These are phyloP conservation scores for Scaptomyza reducta DNA, from an alignment of 2,888 invertebrate species.

Conservation along the genomic window DNA sequence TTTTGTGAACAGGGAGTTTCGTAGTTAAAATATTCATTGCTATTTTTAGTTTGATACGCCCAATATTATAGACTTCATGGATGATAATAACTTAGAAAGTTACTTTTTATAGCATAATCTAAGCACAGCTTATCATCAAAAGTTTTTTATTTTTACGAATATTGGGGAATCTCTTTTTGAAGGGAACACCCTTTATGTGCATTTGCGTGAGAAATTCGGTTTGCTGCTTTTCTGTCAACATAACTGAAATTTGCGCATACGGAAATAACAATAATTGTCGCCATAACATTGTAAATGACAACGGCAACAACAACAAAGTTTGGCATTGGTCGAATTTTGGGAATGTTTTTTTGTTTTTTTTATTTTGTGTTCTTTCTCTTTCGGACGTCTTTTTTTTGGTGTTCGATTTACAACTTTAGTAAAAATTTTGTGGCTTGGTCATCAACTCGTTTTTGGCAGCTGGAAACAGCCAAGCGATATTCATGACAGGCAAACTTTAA, in stretches of 20 bases:
- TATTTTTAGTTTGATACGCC: not conserved
- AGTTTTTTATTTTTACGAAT: conserved; percentile 6
- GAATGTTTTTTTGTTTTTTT: conserved; percentile 23
- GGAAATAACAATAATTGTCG: conserved; percentile 74
- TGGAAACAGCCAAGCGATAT: conserved; percentile 47
- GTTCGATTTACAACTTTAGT: conserved; percentile 67
- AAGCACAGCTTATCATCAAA: conserved; percentile 34
- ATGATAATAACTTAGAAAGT: not conserved
- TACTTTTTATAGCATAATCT: not conserved
- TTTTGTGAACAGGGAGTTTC: conserved; percentile 3
- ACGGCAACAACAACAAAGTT: conserved; percentile 30
- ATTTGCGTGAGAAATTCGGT: conserved; percentile 34
- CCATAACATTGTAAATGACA: conserved; percentile 64
- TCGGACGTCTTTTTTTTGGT: conserved; percentile 28
- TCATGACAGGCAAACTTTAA: conserved; percentile 49
- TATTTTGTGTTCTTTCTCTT: conserved; percentile 15
- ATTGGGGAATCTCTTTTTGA: not conserved
- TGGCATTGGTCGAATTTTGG: conserved; percentile 62
- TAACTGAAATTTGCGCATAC: conserved; percentile 64
- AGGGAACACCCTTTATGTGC: conserved; percentile 40
- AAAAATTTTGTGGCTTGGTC: conserved; percentile 70
- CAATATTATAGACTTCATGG: not conserved
- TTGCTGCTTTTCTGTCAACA: conserved; percentile 43
- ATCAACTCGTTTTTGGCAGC: conserved; percentile 72
- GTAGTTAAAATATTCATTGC: no score